Evolutionary conservation across 1,140 invertebrate species (phyloP), one percentile per base, ranked within the genome.

Genomic region (Magallana ariakensis): DNA sequence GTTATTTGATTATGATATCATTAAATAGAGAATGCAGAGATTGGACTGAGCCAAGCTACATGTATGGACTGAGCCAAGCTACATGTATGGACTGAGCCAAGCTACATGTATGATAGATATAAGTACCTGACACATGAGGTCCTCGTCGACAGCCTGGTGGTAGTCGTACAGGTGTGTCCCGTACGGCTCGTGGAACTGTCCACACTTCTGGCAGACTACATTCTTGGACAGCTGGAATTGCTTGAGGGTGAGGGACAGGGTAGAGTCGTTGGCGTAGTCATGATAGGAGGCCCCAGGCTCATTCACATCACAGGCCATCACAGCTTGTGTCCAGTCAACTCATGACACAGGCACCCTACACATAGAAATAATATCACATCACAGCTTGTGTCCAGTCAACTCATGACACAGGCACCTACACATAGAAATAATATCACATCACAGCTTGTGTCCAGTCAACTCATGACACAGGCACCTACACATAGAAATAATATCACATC

Each of bases 131-230:
- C 66, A 75, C 66, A 75, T 95, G 26, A 95, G 91, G 86, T 95
- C 95, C 87, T 95, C 95, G 87, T 95, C 95, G 15, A 95, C 95
- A n/a, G 95, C 93, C 80, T 94, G 93, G 80, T 93, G 93, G 90
- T 95, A 95, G 92, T 95, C 95, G 87, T 95, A 95, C 19, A 95
- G 90, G 91, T 95, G 95, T 16, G 94, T 95, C 81, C 95, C 95
- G 86, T 95, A 92, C 0, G 93, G 89, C 86, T 94, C 92, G 89
- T 95, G 95, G 33, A 93, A 92, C 90, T 95, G 95, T 9, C 95
- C 95, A 92, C 95, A 95, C 58, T 90, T 93, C 16, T 91, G 89
- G 86, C 95, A 95, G 33, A 93, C 88, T 11, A 86, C 86, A 2
- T 90, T 84, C 13, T 86, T 84, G 70, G 84, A 80, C 55, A 86